A percentile compares a stretch with the other conserved stretches of the same genome.
Evolutionary conservation across 2,888 invertebrate species (phyloP).

Genomic region (Trissolcus brochymenae): DNA sequence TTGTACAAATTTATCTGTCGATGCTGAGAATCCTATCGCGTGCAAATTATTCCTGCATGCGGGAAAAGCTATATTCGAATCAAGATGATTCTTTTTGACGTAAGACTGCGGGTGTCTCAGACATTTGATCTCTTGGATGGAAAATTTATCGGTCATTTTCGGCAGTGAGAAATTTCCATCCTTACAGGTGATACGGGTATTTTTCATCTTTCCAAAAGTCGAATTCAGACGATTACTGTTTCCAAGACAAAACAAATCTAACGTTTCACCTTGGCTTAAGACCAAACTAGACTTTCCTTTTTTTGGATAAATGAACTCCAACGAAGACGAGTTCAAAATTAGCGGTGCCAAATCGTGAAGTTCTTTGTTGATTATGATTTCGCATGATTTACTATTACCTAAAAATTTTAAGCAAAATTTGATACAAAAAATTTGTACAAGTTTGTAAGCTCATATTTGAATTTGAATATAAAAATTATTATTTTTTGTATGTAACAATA

Average conservation of each 20-base stretch:
- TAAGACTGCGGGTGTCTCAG: constrained; percentile 18
- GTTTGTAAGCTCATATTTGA: neutral
- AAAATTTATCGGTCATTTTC: neutral
- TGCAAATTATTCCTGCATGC: constrained; percentile 12
- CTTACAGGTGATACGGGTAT: constrained; percentile 8
- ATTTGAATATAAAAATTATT: neutral
- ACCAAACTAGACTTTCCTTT: constrained; percentile 7
- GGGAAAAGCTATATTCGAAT: constrained; percentile 7
- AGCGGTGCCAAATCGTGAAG: constrained; percentile 30
- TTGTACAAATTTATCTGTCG: constrained; percentile 9
- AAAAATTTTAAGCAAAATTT: neutral
- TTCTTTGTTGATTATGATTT: constrained; percentile 16
- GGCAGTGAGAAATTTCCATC: constrained; percentile 1
- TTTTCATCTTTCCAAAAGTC: neutral
- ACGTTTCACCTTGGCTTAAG: constrained; percentile 18
- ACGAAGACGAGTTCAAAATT: neutral
- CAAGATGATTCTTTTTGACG: constrained; percentile 2
- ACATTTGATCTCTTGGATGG: constrained; percentile 21
- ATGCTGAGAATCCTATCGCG: constrained; percentile 20
- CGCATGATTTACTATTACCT: constrained; percentile 3
- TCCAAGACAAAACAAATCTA: constrained; percentile 23
- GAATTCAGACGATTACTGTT: constrained; percentile 23
- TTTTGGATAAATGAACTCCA: constrained; percentile 26
- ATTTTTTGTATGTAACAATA: neutral
- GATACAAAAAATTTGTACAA: neutral